Percentiles rank a stretch among this genome's conserved stretches.
Conservation (phyloP, 2,113 vertebrate species). For the Datnioides undecimradiatus region DNA sequence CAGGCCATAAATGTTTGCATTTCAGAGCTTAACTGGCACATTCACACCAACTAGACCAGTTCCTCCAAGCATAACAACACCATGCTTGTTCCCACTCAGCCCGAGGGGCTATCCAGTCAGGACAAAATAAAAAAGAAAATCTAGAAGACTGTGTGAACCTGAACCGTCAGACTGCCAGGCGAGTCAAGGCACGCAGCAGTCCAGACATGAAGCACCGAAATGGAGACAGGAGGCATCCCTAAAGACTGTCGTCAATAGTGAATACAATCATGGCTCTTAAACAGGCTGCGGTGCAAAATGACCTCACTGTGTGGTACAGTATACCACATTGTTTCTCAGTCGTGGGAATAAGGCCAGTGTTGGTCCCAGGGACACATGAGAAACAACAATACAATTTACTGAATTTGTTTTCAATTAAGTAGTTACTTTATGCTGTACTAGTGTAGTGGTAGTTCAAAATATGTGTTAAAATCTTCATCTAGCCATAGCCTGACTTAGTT, state of each 20-base stretch:
- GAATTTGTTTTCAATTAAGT: background rate
- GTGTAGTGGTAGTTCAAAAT: background rate
- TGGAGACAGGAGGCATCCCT: conserved; percentile 1
- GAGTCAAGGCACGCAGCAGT: conserved; percentile 43
- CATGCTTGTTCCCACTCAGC: conserved; percentile 6
- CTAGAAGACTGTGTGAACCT: conserved; percentile 27
- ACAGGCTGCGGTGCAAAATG: conserved; percentile 33
- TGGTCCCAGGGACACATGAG: conserved; percentile 10
- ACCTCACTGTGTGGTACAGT: conserved; percentile 17
- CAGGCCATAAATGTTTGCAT: conserved; percentile 1
- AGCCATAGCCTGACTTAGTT: background rate
- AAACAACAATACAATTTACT: background rate
- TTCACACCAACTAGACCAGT: conserved; percentile 1
- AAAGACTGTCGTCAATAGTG: conserved; percentile 3
- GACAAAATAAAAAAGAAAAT: conserved; percentile 34
- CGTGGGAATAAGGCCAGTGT: conserved; percentile 37
- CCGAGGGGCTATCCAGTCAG: conserved; percentile 19
- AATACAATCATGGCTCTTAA: conserved; percentile 35
- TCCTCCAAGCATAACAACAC: conserved; percentile 15
- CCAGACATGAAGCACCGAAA: conserved; percentile 43
- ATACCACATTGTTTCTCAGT: conserved; percentile 28
- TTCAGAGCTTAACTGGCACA: conserved; percentile 19
- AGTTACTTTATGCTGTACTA: background rate
- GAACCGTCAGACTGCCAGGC: conserved; percentile 30
- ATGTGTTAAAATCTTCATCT: too few species aligned